Evolutionary conservation across 2,113 vertebrate species (phyloP), one percentile per base, ranked within the genome.

Genomic region (Cairina moschata): DNA sequence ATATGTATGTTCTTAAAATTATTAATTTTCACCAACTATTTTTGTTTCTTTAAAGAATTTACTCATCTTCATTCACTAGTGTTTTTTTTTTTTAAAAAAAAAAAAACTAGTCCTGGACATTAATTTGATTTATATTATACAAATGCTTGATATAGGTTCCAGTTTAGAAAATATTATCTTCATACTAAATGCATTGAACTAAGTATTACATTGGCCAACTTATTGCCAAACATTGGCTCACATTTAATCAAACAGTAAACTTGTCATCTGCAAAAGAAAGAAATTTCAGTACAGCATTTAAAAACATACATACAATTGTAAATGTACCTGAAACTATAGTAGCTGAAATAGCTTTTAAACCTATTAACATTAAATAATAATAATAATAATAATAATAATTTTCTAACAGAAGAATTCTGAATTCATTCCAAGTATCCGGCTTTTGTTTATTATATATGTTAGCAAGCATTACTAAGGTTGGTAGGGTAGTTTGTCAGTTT

Each of bases 401-500:
- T 86, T 91, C 83, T 89, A 91, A 94, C 83, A 89, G 13, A 84
- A 73, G 16, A 95, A 91, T 87, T 85, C 83, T 69, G 32, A 16
- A 13, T 87, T 7, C 38, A 8, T 59, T 90, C 79, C 63, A 94
- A 91, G 32, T 13, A 58, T 32, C 65, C 16, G 44, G 28, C 40
- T 86, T 72, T 50, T 86, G 46, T 86, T 92, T 92, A 52, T 73
- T 81, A 18, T 79, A 15, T 69, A 89, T 52, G 18, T 63, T 96
- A 96, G 82, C 55, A 94, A 86, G 69, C 83, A 91, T 83, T 87
- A 54, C 59, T 81, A 78, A 59, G 44, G 74, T 95, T 96, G 65
- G 83, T 97, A 74, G 90, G 54, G 67, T 74, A 96, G 93, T 32
- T 79, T 90, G 17, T 91, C 76, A 76, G 21, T 91, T 97, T n/a